Conservation (phyloP, 2,888 invertebrate genomes). For the Mythimna vitellina region DNA sequence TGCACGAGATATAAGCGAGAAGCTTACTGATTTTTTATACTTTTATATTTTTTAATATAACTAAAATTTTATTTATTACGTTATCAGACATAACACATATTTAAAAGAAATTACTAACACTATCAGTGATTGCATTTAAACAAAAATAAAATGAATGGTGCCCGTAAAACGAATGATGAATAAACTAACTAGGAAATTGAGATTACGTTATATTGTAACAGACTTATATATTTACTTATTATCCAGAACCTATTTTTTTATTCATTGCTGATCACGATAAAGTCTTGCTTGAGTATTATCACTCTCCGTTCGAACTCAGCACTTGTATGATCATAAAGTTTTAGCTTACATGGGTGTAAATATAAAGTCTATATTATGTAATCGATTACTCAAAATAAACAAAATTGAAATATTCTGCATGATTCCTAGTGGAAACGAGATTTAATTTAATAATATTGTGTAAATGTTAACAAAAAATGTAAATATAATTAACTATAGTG, state of each 20-base stretch:
- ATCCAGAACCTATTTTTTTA: not conserved
- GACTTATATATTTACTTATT: conserved; percentile 17
- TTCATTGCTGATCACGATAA: not conserved
- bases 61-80: conserved; percentile 37
- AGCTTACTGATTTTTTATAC: conserved; percentile 59
- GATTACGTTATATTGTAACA: conserved; percentile 31
- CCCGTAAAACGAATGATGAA: conserved; percentile 40
- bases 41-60: conserved; percentile 65
- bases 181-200: conserved; percentile 25
- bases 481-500: conserved; percentile 45
- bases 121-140: conserved; percentile 66
- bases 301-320: not conserved
- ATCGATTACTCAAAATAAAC: conserved; percentile 11
- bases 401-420: conserved; percentile 1
- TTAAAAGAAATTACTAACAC: conserved; percentile 54
- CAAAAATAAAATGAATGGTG: conserved; percentile 54
- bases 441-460: conserved; percentile 30
- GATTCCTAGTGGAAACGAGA: conserved; percentile 21
- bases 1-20: conserved; percentile 37
- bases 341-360: conserved; percentile 28
- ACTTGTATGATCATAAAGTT: conserved; percentile 1
- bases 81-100: conserved; percentile 31
- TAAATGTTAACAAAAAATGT: conserved; percentile 44
- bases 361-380: conserved; percentile 35
- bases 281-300: not conserved